These are phyloP conservation scores for Corythornis madagascariensis DNA, from an alignment of 2,113 vertebrate genomes.

Conservation along the genomic window DNA sequence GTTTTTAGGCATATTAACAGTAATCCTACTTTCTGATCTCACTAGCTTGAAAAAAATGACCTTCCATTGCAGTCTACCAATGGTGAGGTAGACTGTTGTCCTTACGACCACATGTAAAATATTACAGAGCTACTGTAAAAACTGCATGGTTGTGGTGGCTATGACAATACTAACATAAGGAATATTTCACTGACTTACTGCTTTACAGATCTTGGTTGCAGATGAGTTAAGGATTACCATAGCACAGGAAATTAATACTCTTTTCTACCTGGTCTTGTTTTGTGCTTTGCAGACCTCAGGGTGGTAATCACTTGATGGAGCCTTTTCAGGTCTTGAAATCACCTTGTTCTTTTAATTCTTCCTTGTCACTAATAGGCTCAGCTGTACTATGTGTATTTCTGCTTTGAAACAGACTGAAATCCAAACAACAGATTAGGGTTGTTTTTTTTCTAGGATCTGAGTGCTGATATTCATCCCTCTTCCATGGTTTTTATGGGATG, in stretches of 20 bases:
- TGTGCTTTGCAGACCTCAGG: not conserved
- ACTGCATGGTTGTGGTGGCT: accelerated
- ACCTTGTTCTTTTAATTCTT: not conserved
- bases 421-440: not conserved
- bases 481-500: not conserved
- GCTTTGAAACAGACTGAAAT: not conserved
- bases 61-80: not conserved
- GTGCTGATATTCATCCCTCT: not conserved
- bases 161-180: not conserved
- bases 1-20: not conserved
- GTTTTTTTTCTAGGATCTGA: not conserved
- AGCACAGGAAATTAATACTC: not conserved
- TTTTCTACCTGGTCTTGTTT: not conserved
- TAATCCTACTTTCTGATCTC: not conserved
- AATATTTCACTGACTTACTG: not conserved
- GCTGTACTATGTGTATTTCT: not conserved
- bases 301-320: not conserved
- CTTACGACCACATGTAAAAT: not conserved
- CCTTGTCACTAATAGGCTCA: not conserved
- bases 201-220: not conserved
- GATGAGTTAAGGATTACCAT: not conserved
- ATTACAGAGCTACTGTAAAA: not conserved
- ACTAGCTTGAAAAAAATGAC: not conserved
- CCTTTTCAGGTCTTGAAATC: not conserved
- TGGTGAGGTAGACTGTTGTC: not conserved